Base-by-base conservation (phyloP, 2,797 vertebrate species). In the Sarcoramphus papa region DNA sequence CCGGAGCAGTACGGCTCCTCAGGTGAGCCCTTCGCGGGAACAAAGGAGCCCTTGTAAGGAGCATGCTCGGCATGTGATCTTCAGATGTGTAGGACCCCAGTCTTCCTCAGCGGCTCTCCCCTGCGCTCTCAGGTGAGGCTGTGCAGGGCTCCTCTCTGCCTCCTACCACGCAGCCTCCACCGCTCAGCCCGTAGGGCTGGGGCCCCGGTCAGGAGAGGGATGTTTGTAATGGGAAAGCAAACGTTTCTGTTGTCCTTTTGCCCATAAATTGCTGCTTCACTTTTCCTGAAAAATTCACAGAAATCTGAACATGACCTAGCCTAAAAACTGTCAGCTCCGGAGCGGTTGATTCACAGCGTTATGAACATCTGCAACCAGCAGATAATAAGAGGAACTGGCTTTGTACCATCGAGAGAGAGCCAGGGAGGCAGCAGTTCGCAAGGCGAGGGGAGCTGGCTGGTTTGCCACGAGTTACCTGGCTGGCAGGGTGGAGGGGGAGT, bases 41-140 rank as follows among this genome's bases (percentile, higher is more conserved):
- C 87, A 94, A 94, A 94, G 87, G 77, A 79, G 56, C 85, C 81
- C 75, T 88, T 92, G 74, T 89, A 12, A 51, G 91, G 64, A 88
- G 64, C 75, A 14, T n/a, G 54, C 67, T 25, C 18, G 1, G 43
- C 48, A 4, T 35, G 33, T 9, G 77, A 60, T 48, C 20, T 64
- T 54, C 15, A 2, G 47, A 53, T 30, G 23, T 8, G 78, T 7
- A 8, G 65, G 54, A 89, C n/a, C 51, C 73, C 74, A 5, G 63
- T 37, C 21, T 43, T 74, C 72, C 64, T 43, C 12, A 2, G 62
- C 4, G 2, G 53, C 91, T 67, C 62, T 56, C 24, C 78, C 47
- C 43, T 5, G 24, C 0, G 2, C 67, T 22, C 68, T 8, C 20
- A 2, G 1, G 12, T 4, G 4, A 43, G 65, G 62, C 75, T 30